phyloP scores from a whole-genome alignment of 2,113 vertebrate species.

The Danio rerio region GRCz12tu NC_133179.1:13155001-13155500 shows the following conservation, averaged over 20 bases:
- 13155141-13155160: no score
- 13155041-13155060: no score
- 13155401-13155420: not conserved
- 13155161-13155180: no score
- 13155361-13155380: conserved; percentile 21
- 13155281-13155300: conserved; percentile 40
- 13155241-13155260: conserved; percentile 54
- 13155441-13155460: not conserved
- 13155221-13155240: conserved; percentile 59
- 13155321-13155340: conserved; percentile 47
- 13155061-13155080: no score
- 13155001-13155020: no score
- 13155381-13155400: conserved; percentile 31
- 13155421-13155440: not conserved
- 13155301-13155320: conserved; percentile 48
- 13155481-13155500: not conserved
- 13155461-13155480: conserved; percentile 6
- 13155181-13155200: conserved; percentile 34
- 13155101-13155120: no score
- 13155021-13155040: no score
- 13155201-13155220: conserved; percentile 51
- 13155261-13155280: conserved; percentile 41
- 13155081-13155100: no score
- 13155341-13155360: conserved; percentile 42
- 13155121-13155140: no score